These are phyloP conservation scores for Andricus curvator DNA, from an alignment of 2,888 invertebrate genomes.

Conservation along the genomic window DNA sequence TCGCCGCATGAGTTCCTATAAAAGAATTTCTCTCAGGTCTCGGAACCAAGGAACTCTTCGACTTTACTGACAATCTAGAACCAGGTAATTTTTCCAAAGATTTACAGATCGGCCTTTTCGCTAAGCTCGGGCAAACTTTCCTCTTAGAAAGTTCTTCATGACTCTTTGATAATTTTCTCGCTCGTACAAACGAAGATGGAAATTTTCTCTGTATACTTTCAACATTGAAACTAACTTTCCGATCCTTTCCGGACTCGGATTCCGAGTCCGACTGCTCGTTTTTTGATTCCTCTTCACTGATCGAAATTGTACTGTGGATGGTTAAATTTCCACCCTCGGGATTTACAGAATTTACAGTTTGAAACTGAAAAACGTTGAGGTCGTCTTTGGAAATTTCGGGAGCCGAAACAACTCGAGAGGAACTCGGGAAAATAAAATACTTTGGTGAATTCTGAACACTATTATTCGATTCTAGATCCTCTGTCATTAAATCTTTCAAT, in stretches of 20 bases:
- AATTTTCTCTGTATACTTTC: slow-evolving; percentile 57
- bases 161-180: slow-evolving; percentile 61
- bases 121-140: slow-evolving; percentile 47
- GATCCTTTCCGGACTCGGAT: slow-evolving; percentile 21
- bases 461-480: slow-evolving; percentile 55
- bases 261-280: slow-evolving; percentile 28
- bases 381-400: slow-evolving; percentile 66
- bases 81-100: slow-evolving; percentile 56
- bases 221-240: slow-evolving; percentile 31
- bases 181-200: slow-evolving; percentile 64
- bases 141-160: slow-evolving; percentile 55
- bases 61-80: not conserved
- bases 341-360: slow-evolving; percentile 50
- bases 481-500: slow-evolving; percentile 67
- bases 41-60: slow-evolving; percentile 42
- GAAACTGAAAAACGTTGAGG: slow-evolving; percentile 55
- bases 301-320: slow-evolving; percentile 63
- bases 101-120: slow-evolving; percentile 52
- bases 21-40: slow-evolving; percentile 9
- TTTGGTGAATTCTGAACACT: slow-evolving; percentile 56
- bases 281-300: slow-evolving; percentile 57
- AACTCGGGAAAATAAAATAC: slow-evolving; percentile 66
- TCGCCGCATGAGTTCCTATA: slow-evolving; percentile 39
- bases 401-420: slow-evolving; percentile 66
- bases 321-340: slow-evolving; percentile 53